Evolutionary conservation across 2,113 vertebrate species (phyloP).

Genomic region (Australoheros scitulus): DNA sequence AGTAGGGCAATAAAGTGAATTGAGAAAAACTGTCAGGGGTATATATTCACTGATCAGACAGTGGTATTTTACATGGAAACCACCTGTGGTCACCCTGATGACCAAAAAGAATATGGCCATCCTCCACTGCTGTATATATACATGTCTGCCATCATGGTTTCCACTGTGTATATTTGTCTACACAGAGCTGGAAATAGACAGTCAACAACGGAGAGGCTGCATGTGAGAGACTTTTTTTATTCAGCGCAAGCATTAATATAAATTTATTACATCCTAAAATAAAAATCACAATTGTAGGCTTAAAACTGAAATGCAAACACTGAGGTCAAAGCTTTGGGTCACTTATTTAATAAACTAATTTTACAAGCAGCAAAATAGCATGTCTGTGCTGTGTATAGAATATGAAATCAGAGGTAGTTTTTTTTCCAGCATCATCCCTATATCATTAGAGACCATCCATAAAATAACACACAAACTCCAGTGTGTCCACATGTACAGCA

Average conservation of each 20-base stretch:
- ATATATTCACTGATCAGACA: slow-evolving; percentile 65
- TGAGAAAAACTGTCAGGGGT: slow-evolving; percentile 48
- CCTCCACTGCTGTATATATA: slow-evolving; percentile 40
- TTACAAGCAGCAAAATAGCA: slow-evolving; percentile 17
- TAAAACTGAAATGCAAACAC: slow-evolving; percentile 30
- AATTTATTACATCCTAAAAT: slow-evolving; percentile 16
- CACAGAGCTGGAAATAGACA: slow-evolving; percentile 56
- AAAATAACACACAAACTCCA: slow-evolving; percentile 48
- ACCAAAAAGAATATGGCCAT: slow-evolving; percentile 53
- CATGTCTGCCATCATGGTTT: slow-evolving; percentile 51
- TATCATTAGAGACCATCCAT: slow-evolving; percentile 41
- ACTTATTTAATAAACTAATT: slow-evolving; percentile 35
- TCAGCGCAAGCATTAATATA: slow-evolving; percentile 32
- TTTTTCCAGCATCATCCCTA: background rate
- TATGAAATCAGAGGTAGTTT: slow-evolving; percentile 27
- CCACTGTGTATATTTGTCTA: slow-evolving; percentile 64
- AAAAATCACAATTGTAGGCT: slow-evolving; percentile 37
- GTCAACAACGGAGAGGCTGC: slow-evolving; percentile 44
- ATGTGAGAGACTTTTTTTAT: slow-evolving; percentile 37
- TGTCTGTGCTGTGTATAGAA: slow-evolving; percentile 11
- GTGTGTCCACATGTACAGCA: slow-evolving; percentile 2
- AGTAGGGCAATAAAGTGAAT: slow-evolving; percentile 57
- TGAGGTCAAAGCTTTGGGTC: slow-evolving; percentile 10
- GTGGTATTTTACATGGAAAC: slow-evolving; percentile 68
- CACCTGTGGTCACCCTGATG: slow-evolving; percentile 60